A percentile compares a stretch with the other conserved stretches of the same genome.
These are phyloP conservation scores for Cryptoprocta ferox DNA, from an alignment of 2,797 vertebrate genomes.

Conservation along the genomic window DNA sequence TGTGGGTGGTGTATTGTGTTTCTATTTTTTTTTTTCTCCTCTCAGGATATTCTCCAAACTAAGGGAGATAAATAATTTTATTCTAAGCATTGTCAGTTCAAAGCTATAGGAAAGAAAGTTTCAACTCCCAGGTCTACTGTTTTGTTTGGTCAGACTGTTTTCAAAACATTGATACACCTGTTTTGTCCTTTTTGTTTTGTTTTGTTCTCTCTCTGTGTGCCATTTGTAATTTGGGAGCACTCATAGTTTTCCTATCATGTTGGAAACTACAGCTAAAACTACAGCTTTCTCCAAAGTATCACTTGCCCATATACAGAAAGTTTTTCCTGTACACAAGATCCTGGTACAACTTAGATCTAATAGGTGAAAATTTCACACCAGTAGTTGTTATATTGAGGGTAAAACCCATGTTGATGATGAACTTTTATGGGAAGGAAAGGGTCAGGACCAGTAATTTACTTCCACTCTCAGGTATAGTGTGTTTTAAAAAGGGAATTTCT, in stretches of 20 bases:
- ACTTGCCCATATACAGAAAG: background rate
- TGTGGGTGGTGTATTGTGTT: background rate
- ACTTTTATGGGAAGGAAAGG: background rate
- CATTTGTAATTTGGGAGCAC: background rate
- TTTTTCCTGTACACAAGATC: background rate
- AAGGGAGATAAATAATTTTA: background rate
- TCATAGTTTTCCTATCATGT: background rate
- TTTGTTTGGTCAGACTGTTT: background rate
- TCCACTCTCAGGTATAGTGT: background rate
- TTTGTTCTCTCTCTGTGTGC: background rate
- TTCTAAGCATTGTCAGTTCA: background rate
- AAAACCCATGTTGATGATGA: background rate
- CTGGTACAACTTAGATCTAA: background rate
- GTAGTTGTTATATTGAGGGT: background rate
- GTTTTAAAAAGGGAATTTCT: background rate
- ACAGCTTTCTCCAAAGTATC: background rate
- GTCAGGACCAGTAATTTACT: background rate
- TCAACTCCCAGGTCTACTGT: background rate
- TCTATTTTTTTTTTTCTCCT: background rate
- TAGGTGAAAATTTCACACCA: background rate
- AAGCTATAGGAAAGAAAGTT: background rate
- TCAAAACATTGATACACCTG: background rate
- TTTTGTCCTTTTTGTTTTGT: background rate
- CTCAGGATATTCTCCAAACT: background rate
- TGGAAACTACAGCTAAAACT: background rate